Evolutionary conservation across 2,888 invertebrate genomes (phyloP).

Genomic region (Pristionchus fissidentatus): DNA sequence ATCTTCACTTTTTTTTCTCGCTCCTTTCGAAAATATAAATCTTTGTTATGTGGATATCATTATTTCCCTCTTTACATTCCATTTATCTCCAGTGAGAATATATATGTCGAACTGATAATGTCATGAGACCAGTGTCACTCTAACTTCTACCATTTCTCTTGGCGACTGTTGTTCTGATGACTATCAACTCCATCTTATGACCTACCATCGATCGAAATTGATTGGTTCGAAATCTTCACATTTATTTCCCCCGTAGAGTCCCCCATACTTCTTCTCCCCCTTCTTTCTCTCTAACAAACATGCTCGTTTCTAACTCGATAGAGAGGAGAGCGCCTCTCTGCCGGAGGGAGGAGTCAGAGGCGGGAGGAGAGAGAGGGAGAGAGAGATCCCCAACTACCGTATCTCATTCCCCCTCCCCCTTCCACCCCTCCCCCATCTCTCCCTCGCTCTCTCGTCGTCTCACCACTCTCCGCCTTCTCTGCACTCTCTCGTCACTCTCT

Average conservation of each 20-base stretch:
- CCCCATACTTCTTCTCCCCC: conserved; percentile 18
- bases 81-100: too few species aligned
- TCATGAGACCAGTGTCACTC: too few species aligned
- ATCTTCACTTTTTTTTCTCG: too few species aligned
- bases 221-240: not conserved
- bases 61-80: too few species aligned
- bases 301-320: conserved; percentile 43
- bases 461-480: not conserved
- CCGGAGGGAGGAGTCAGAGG: conserved; percentile 5
- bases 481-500: not conserved
- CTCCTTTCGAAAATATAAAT: too few species aligned
- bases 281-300: conserved; percentile 36
- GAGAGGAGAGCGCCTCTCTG: conserved; percentile 1
- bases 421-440: not conserved
- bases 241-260: conserved; percentile 14
- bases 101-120: too few species aligned
- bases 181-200: too few species aligned
- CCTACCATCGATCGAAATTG: conserved; percentile 8
- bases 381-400: not conserved
- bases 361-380: conserved; percentile 24
- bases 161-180: too few species aligned
- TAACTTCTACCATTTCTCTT: too few species aligned
- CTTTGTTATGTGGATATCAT: too few species aligned
- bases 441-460: not conserved
- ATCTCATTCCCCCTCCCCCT: not conserved